Evolutionary conservation across 2,888 invertebrate genomes (phyloP).

Genomic region (Sycophila texana): DNA sequence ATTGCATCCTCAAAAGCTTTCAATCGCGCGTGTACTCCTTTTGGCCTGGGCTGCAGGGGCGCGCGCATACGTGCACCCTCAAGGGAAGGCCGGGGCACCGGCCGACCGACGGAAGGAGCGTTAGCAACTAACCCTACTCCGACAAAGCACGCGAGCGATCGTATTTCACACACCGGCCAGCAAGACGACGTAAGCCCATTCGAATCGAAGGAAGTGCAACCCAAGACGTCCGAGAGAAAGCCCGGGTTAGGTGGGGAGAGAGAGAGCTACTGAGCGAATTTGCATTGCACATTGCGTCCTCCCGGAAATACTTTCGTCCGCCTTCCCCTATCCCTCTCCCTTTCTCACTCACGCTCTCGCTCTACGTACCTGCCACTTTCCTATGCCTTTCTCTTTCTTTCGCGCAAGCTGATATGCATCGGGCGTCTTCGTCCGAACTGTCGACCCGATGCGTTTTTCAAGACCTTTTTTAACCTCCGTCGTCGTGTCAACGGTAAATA

Average conservation of each 20-base stretch:
- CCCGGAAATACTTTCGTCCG: constrained; percentile 42
- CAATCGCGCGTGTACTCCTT: background rate
- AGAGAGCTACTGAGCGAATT: constrained; percentile 11
- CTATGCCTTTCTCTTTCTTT: no score
- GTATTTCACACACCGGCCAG: constrained; percentile 56
- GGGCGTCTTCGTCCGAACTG: no score
- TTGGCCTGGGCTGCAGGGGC: background rate
- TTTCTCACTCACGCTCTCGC: background rate
- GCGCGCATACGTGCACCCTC: background rate
- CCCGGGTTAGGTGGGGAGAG: background rate
- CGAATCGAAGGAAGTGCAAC: constrained; percentile 53
- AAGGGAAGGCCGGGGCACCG: background rate
- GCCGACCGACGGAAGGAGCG: constrained; percentile 21
- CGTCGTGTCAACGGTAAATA: no score
- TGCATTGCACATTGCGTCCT: constrained; percentile 44
- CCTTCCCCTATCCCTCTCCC: background rate
- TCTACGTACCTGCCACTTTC: no score
- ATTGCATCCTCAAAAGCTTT: background rate
- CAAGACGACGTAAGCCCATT: constrained; percentile 56
- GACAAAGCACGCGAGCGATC: constrained; percentile 60
- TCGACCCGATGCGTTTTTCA: no score
- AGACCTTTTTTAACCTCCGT: no score
- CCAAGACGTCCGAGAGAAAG: constrained; percentile 4
- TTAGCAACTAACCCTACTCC: constrained; percentile 45
- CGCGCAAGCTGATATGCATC: no score